phyloP scores from a whole-genome alignment of 2,888 invertebrate species.

The Sminthurides aquaticus region DNA sequence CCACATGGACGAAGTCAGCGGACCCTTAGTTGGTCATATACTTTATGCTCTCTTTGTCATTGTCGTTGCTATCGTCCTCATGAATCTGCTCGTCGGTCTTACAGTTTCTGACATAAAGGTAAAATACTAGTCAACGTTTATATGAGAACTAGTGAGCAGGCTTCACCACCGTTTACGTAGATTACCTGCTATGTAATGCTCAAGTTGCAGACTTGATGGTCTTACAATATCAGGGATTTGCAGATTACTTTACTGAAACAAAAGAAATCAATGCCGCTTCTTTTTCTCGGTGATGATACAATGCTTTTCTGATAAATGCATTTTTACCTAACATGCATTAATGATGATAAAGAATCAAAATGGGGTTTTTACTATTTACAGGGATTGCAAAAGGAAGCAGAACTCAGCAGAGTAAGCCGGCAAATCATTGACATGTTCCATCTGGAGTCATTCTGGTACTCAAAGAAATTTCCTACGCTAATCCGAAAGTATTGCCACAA shows the following conservation, averaged over 20 bases:
- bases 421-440: conserved; percentile 40
- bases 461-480: conserved; percentile 32
- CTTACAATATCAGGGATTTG: too few relatives aligned
- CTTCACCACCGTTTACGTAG: too few relatives aligned
- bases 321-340: too few relatives aligned
- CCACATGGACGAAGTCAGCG: conserved; percentile 21
- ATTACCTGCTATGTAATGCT: too few relatives aligned
- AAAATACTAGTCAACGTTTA: conserved; percentile 1
- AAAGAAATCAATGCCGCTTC: too few relatives aligned
- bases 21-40: conserved; percentile 36
- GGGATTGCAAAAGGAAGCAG: conserved; percentile 40
- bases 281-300: too few relatives aligned
- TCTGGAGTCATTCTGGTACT: conserved; percentile 37
- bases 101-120: conserved; percentile 42
- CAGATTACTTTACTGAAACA: too few relatives aligned
- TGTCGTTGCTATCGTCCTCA: conserved; percentile 40
- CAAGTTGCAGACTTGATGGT: too few relatives aligned
- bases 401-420: conserved; percentile 30
- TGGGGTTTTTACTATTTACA: too few relatives aligned
- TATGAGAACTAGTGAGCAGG: too few relatives aligned
- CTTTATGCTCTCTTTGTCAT: conserved; percentile 41
- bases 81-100: conserved; percentile 34
- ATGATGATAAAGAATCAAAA: too few relatives aligned
- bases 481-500: conserved; percentile 26
- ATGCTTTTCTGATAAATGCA: too few relatives aligned